Base-by-base conservation (phyloP, 1,140 invertebrate genomes). In the Cotesia typhae region DNA sequence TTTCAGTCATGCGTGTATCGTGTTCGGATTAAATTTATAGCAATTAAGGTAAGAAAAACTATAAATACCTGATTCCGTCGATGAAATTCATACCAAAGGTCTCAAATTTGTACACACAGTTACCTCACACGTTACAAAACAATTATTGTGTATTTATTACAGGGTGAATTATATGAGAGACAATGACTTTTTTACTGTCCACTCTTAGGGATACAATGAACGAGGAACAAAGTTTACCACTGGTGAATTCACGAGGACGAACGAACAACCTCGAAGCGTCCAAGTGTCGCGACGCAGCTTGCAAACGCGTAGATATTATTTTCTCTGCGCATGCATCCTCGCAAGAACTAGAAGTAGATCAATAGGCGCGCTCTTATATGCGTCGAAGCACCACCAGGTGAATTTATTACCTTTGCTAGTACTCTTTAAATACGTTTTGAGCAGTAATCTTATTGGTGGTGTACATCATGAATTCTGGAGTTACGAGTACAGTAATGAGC, bases 241-340 rank as follows among this genome's bases (percentile, higher is more conserved):
- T 10, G 10, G 57, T 36, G 12, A 7, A 63, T 28, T 37, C 4
- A n/a, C 37, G 60, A 63, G 60, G 35, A 63, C 60, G 10, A 38
- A 4, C 59, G 28, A 63, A 51, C 36, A 17, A 38, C 41, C 63
- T 65, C 63, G 37, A 28, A 65, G 38, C 38, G 38, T 51, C 41
- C 14, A 12, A 28, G 47, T 17, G 37, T 65, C 63, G 63, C 61
- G 36, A 64, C 61, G 61, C 28, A 60, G 20, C 17, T 63, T 63
- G 10, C 60, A 12, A 38, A 28, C 60, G 36, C 28, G 41, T 47
- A 47, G 60, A 12, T 37, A n/a, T 37, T 12, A 63, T 47, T 51
- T 47, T 37, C 20, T 65, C 4, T 65, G 63, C 63, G 63, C 63
- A 65, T 65, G 63, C 41, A 65, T 65, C 63, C 63, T 17, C 41